phyloP scores from a whole-genome alignment of 2,113 vertebrate species.

The Mastomys natalensis region DNA sequence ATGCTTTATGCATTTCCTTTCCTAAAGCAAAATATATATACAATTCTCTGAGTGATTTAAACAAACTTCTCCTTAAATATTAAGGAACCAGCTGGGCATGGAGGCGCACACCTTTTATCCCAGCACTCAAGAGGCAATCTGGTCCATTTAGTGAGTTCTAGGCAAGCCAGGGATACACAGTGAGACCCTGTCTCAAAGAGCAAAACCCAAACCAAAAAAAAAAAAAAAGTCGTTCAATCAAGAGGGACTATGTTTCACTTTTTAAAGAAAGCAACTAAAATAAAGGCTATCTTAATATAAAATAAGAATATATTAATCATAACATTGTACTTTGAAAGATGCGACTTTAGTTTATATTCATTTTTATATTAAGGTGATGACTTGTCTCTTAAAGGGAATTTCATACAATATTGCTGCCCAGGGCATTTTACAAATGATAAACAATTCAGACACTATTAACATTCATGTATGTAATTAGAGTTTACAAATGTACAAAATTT shows the following conservation, averaged over 20 bases:
- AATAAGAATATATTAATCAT: conserved; percentile 61
- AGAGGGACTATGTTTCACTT: conserved; percentile 8
- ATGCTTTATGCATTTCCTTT: conserved; percentile 20
- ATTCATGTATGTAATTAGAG: conserved; percentile 71
- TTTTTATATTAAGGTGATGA: conserved; percentile 70
- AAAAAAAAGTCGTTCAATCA: conserved; percentile 34
- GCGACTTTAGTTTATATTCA: conserved; percentile 57
- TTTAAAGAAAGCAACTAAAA: conserved; percentile 63
- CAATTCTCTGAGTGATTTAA: conserved; percentile 35
- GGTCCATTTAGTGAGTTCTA: not conserved
- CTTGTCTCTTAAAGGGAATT: conserved; percentile 61
- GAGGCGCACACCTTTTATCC: not conserved
- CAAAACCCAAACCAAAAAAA: not conserved
- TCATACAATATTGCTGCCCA: conserved; percentile 63
- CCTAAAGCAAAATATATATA: not conserved
- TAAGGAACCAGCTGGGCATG: not conserved
- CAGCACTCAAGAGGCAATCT: not conserved
- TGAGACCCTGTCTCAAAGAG: not conserved
- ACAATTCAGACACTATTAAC: conserved; percentile 79
- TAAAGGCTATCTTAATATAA: conserved; percentile 36
- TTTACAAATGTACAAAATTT: conserved; percentile 86
- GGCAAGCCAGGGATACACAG: not conserved
- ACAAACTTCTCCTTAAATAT: not conserved
- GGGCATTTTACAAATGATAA: conserved; percentile 79
- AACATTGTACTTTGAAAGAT: conserved; percentile 55